Evolutionary conservation across 2,797 vertebrate genomes (phyloP), one percentile per base, ranked within the genome.

Genomic region (Tarsius wallacei): DNA sequence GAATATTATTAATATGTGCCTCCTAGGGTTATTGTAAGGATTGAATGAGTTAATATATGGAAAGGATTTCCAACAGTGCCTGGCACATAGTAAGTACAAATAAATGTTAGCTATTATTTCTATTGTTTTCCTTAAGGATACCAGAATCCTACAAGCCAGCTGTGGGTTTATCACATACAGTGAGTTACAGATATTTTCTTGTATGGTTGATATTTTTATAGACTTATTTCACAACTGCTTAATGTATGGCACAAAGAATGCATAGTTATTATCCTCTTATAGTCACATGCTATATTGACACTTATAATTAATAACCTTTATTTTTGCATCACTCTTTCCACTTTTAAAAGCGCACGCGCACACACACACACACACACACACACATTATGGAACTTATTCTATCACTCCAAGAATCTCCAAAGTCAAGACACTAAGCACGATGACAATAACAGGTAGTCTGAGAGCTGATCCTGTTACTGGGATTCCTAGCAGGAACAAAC

Each of bases 331-430:
- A 42, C 49, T 51, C n/a, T n/a, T 86, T 53, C 26, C 64, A 16
- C 68, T 83, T 90, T 66, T 19, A 90, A 83, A 90, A 87, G 33
- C 53, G 82, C 2, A 49, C 7, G 31, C 28, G 14, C 63, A 64
- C 59, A 63, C 61, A 61, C 24, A 63, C 14, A 66, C 64, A n/a
- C 64, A 66, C 3, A 68, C 7, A 68, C 1, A 68, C 66, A 33
- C 66, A 70, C 7, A 63, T 19, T 61, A 16, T 13, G 7, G 61
- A 31, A 51, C 49, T 87, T 83, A 66, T 76, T 86, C 36, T 82
- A 63, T 42, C 76, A 64, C 61, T 93, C 28, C n/a, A 87, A 93
- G 70, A 93, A 15, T 24, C 33, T 93, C 55, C 55, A 82, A 87
- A 86, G 36, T 47, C 61, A 83, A 91, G 70, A 66, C 31, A 36